phyloP scores from a whole-genome alignment of 2,113 vertebrate species.

The Cricetomys ansorgei region DNA sequence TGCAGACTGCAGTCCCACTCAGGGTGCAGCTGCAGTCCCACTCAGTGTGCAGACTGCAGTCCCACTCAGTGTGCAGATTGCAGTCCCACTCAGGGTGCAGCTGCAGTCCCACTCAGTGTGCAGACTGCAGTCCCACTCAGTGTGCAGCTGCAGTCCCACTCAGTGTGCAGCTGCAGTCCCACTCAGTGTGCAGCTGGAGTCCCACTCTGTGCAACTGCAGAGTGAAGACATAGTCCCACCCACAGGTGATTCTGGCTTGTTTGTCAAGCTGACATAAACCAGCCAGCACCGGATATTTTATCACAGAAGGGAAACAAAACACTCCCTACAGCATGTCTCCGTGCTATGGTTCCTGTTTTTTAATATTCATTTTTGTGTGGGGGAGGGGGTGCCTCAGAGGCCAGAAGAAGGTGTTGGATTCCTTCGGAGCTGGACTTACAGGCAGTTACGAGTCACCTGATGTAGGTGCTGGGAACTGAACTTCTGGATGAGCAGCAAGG shows the following conservation, averaged over 20 bases:
- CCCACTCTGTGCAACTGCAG: too few relatives aligned
- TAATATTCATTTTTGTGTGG: neutral
- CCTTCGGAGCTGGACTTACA: neutral
- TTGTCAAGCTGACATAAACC: neutral
- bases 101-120: fast-evolving
- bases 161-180: too few relatives aligned
- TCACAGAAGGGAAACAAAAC: neutral
- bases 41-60: neutral
- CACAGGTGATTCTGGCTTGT: too few relatives aligned
- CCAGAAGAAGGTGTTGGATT: neutral
- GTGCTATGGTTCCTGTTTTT: neutral
- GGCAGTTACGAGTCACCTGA: neutral
- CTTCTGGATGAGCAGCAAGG: neutral
- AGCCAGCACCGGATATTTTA: neutral
- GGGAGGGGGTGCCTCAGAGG: neutral
- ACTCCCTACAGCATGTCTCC: neutral
- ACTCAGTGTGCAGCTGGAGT: neutral
- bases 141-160: too few relatives aligned
- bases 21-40: too few relatives aligned
- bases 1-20: too few relatives aligned
- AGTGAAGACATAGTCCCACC: neutral
- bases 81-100: too few relatives aligned
- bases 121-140: too few relatives aligned
- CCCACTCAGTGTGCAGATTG: fast-evolving
- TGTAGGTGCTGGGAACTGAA: neutral